These are phyloP conservation scores for Geotrypetes seraphini DNA, from an alignment of 2,797 vertebrate genomes.

Conservation along the genomic window DNA sequence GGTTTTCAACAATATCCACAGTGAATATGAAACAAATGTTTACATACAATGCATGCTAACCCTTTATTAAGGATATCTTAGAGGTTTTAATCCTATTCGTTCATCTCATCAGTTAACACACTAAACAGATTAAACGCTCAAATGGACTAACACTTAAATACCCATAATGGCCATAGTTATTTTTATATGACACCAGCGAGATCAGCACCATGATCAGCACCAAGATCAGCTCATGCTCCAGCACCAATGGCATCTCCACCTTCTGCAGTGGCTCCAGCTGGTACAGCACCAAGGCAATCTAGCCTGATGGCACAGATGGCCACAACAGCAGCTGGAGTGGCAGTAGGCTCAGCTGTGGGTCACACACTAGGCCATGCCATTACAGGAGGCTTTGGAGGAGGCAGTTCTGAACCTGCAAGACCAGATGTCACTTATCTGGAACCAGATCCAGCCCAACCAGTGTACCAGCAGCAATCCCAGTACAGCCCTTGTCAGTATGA, in stretches of 20 bases:
- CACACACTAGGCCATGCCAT: conserved; percentile 80
- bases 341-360: conserved; percentile 79
- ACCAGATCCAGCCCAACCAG: conserved; percentile 48
- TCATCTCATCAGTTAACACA: too few relatives aligned
- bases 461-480: conserved; percentile 44
- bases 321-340: conserved; percentile 70
- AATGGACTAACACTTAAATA: too few relatives aligned
- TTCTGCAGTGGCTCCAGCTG: conserved; percentile 63
- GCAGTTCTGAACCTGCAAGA: conserved; percentile 56
- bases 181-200: conserved; percentile 34
- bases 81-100: too few relatives aligned
- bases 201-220: conserved; percentile 39
- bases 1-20: too few relatives aligned
- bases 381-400: conserved; percentile 66
- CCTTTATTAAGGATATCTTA: too few relatives aligned
- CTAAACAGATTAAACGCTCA: too few relatives aligned
- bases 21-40: too few relatives aligned
- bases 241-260: conserved; percentile 60
- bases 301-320: conserved; percentile 90
- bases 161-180: too few relatives aligned
- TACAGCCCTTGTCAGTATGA: conserved; percentile 73
- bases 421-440: conserved; percentile 88
- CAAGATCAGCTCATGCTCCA: conserved; percentile 55
- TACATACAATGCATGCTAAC: too few relatives aligned
- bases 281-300: conserved; percentile 67